Base-by-base conservation (phyloP, 2,888 invertebrate genomes). In the Polydrusus pterygomalis region DNA sequence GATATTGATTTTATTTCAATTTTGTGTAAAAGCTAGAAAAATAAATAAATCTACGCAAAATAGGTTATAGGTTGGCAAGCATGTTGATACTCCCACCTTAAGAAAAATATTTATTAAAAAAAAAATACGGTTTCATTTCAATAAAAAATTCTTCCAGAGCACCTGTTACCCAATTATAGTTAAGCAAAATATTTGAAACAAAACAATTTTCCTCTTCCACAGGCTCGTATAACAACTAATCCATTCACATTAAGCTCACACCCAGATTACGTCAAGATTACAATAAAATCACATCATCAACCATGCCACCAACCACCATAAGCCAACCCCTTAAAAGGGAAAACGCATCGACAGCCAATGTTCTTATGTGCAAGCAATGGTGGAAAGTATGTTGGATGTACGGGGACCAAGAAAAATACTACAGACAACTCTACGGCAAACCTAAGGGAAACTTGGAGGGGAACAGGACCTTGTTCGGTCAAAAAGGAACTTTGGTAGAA, bases 341-440 rank as follows among this genome's bases (percentile, higher is more conserved):
- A 80, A 85, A 85, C 82, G 86, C 86, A 79, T 81, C 87, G 64
- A 85, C 93, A 47, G 93, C 93, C 78, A 94, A 94, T 88, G 93
- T 94, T 85, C 88, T 94, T 79, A 94, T 94, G 92, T 94, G 94
- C 89, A 93, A 93, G 87, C 94, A 95, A 89, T 95, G 95, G 95
- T 95, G 95, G 95, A 94, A 94, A 87, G 95, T 95, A 77, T 95
- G 95, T 85, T 95, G 95, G 92, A 93, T 95, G 91, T 93, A 95
- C 85, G 95, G 95, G 64, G 95, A 94, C 87, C 94, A 94, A 84
- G 94, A 95, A 85, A 95, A 95, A 85, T 94, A 95, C 89, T 95
- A 95, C 89, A 89, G 95, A 83, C 94, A 95, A 85, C 89, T 95
- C 77, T 95, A 95, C 87, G 94, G 93, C 78, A 86, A 83, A 77